Evolutionary conservation across 2,888 invertebrate species (phyloP).

Genomic region (Drosophila suboccidentalis): DNA sequence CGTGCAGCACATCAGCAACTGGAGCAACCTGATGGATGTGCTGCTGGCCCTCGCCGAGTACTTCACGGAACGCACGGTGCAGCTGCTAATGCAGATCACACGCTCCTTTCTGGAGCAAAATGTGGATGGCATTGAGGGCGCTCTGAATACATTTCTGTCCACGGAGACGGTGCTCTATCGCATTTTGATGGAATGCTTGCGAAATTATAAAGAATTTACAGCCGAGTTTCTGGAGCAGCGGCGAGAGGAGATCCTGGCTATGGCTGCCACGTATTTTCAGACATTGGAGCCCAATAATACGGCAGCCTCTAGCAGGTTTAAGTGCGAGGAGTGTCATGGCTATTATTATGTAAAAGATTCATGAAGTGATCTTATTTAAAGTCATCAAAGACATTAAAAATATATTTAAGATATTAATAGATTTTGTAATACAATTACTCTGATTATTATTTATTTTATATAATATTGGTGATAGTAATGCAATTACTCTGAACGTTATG

Average conservation of each 20-base stretch:
- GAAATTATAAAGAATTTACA: constrained; percentile 64
- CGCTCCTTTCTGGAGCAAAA: constrained; percentile 67
- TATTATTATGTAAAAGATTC: constrained; percentile 26
- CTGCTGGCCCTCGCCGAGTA: constrained; percentile 65
- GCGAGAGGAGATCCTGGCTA: constrained; percentile 41
- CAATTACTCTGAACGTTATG: no score
- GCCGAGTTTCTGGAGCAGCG: constrained; percentile 58
- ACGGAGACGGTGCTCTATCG: constrained; percentile 78
- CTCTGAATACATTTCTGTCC: constrained; percentile 68
- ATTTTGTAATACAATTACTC: background rate
- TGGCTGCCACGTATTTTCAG: constrained; percentile 44
- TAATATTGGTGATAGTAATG: no score
- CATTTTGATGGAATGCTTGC: constrained; percentile 67
- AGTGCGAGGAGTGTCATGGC: constrained; percentile 48
- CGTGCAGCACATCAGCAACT: constrained; percentile 71
- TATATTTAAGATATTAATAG: background rate
- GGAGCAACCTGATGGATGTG: constrained; percentile 68
- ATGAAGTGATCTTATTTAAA: background rate
- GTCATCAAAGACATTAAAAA: background rate
- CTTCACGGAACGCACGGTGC: constrained; percentile 57
- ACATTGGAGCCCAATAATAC: constrained; percentile 34
- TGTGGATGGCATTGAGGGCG: constrained; percentile 60
- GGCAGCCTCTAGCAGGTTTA: constrained; percentile 6
- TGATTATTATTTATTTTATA: no score
- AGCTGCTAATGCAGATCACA: constrained; percentile 68